Base-by-base conservation (phyloP, 1,140 invertebrate genomes). In the Brachionus koreanus region DNA sequence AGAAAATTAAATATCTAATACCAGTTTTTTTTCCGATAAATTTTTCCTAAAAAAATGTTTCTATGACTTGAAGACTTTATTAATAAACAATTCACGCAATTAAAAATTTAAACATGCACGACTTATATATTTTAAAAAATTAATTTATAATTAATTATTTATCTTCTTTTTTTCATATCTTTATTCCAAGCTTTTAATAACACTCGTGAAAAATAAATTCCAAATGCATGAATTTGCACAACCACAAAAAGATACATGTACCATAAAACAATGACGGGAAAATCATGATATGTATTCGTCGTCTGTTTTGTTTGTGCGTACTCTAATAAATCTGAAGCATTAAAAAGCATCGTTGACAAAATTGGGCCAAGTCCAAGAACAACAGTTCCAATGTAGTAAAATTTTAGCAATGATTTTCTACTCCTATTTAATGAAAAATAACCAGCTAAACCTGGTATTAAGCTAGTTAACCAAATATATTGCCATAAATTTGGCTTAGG, bases 401-500 rank as follows among this genome's bases (percentile, higher is more conserved):
- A 91, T 85, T 93, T 90, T 86, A 98, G 91, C 0, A 92, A 91
- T 65, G 91, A 90, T 39, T 93, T 91, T 85, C 92, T 92, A 88
- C 97, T 98, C 84, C 91, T 92, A 84, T 93, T 92, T 83, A 95
- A 91, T 19, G 95, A 93, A 43, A 93, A 92, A 29, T 97, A 89
- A n/a, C 93, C 95, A 33, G 96, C 86, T 86, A 96, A 93, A 52
- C 93, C 93, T 46, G 94, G 90, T n/a, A 95, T 87, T 75, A 96
- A 88, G 84, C 94, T 96, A 3, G 92, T 89, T 84, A 94, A 92
- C 96, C 96, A 98, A 84, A 94, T 91, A 87, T 95, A 98, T 89
- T 98, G 95, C 95, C 96, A 98, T 88, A 92, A 91, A 35, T 94
- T 87, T 33, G 94, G 94, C 92, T 93, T 92, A 95, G 96, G 88